A percentile compares a stretch with the other conserved stretches of the same genome.
phyloP scores from a whole-genome alignment of 2,113 vertebrate species.

The Gymnocephalus cernua region DNA sequence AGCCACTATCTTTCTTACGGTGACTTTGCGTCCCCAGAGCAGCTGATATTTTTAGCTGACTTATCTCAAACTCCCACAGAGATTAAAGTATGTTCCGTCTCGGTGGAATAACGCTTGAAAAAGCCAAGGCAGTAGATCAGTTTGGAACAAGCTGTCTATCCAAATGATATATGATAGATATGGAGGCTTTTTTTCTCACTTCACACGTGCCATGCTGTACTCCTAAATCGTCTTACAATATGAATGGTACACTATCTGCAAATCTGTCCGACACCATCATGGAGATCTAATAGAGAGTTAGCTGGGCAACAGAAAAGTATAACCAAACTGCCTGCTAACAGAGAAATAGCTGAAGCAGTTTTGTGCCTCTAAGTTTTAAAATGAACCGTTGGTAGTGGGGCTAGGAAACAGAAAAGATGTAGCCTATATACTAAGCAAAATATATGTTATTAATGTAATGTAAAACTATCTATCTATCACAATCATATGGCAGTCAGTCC shows the following conservation, averaged over 20 bases:
- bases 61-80: constrained; percentile 8
- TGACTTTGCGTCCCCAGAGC: not conserved
- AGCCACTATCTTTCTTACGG: not conserved
- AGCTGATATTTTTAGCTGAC: not conserved
- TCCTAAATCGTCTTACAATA: constrained; percentile 1
- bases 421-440: not conserved
- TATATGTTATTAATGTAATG: not conserved
- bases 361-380: not conserved
- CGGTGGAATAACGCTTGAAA: constrained; percentile 42
- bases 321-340: not conserved
- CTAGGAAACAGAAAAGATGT: not conserved
- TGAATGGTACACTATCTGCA: not conserved
- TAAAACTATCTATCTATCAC: too few relatives aligned
- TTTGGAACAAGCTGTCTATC: constrained; percentile 23
- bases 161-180: constrained; percentile 5
- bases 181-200: not conserved
- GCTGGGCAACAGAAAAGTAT: not conserved
- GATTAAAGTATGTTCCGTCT: not conserved
- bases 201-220: constrained; percentile 34
- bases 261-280: not conserved
- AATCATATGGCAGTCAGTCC: not conserved
- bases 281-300: not conserved
- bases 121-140: constrained; percentile 59
- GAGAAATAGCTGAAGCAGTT: constrained; percentile 2
- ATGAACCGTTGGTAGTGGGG: too few relatives aligned